phyloP scores from a whole-genome alignment of 37 sponge, comb jelly and placozoan genomes.

The Crambe crambe region DNA sequence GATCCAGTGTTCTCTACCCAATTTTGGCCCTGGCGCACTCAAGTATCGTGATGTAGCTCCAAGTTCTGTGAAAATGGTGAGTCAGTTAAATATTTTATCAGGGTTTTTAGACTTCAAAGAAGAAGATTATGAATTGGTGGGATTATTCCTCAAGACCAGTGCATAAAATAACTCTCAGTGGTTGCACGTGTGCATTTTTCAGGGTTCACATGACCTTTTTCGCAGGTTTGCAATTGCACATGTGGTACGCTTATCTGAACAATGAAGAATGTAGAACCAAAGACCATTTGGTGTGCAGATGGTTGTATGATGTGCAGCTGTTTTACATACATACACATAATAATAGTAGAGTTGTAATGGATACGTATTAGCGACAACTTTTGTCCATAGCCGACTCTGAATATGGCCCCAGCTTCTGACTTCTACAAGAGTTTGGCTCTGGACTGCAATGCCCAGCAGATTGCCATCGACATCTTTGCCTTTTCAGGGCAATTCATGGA shows the following conservation, averaged over 20 bases:
- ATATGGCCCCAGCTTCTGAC: slow-evolving; percentile 81
- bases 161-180: too few relatives aligned
- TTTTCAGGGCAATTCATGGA: slow-evolving; percentile 70
- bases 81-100: neutral
- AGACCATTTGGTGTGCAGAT: neutral
- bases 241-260: too few relatives aligned
- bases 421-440: slow-evolving; percentile 97
- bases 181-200: too few relatives aligned
- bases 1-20: slow-evolving; percentile 62
- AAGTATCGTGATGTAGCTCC: slow-evolving; percentile 50
- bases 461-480: slow-evolving; percentile 89
- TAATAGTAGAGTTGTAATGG: too few relatives aligned
- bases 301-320: neutral
- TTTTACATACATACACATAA: too few relatives aligned
- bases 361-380: too few relatives aligned
- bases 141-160: too few relatives aligned
- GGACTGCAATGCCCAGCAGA: slow-evolving; percentile 93
- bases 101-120: too few relatives aligned
- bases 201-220: too few relatives aligned
- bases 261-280: too few relatives aligned
- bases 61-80: slow-evolving; percentile 32
- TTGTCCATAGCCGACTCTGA: slow-evolving; percentile 51
- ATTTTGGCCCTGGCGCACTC: slow-evolving; percentile 74
- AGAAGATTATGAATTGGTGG: too few relatives aligned
- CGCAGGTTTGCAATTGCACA: too few relatives aligned